Evolutionary conservation across 2,888 invertebrate species (phyloP), one percentile per base, ranked within the genome.

Genomic region (Mamestra brassicae): DNA sequence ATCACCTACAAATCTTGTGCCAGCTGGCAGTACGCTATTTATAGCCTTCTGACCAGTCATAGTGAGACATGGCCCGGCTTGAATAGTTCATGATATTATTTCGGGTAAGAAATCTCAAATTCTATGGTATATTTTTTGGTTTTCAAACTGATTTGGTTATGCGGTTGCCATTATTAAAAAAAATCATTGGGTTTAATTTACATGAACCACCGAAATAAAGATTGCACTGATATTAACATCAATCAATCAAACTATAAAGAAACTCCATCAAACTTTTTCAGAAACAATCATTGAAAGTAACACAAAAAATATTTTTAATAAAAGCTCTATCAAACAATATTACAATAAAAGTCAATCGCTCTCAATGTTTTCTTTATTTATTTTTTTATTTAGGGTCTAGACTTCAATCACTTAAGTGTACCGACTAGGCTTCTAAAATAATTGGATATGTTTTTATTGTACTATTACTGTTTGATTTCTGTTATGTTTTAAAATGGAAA

Each of bases 381-480:
- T 8, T 66, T 58, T 50, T 66, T 76, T 62, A 17, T 60, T 67
- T 54, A 54, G 38, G 10, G n/a, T 26, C n/a, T 52, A 60, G 13
- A 72, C 57, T 68, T 81, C 64, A 80, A 81, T 72, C 72, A 81
- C 34, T 68, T 26, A 57, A 75, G 58, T 67, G 55, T 57, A 61
- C 36, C 50, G 26, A 72, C 34, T 55, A 26, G 60, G 38, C 55
- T 81, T 67, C 54, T 76, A 13, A 34, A 60, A 38, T 71, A 81
- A 81, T 76, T 81, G 63, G n/a, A 60, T 62, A 8, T 15, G 3
- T 36, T 15, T 69, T 73, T 57, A 13, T 55, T 72, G 0, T 65
- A 15, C 6, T 57, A 38, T 64, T 64, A 4, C 5, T 3, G 5
- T 60, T 78, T 50, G n/a, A 58, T 47, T 57, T 63, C 6, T 36